Evolutionary conservation across 1,140 invertebrate genomes (phyloP).

Genomic region (Hyles euphorbiae): DNA sequence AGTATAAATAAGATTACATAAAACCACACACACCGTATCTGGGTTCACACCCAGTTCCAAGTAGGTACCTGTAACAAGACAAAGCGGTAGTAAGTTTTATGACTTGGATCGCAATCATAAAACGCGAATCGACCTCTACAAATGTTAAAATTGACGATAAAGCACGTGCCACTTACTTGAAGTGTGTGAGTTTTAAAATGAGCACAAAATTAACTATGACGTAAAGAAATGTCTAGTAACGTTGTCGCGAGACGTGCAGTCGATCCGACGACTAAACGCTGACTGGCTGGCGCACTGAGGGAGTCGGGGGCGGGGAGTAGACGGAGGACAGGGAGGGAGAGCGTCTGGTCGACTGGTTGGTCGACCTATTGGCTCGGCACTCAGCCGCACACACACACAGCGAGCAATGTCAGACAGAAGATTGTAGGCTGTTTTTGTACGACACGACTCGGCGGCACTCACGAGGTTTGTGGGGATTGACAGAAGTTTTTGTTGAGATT

Average conservation of each 20-base stretch:
- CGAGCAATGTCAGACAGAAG: constrained; percentile 39
- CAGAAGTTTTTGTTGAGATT: constrained; percentile 6
- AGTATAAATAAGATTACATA: constrained; percentile 66
- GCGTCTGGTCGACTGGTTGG: constrained; percentile 70
- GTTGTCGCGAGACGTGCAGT: constrained; percentile 27
- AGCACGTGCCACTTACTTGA: constrained; percentile 43
- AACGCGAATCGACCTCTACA: constrained; percentile 19
- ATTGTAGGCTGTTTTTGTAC: constrained; percentile 55
- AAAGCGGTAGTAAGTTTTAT: constrained; percentile 60
- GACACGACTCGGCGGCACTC: constrained; percentile 9
- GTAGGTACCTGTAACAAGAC: constrained; percentile 72
- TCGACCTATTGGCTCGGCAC: constrained; percentile 65
- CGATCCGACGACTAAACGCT: constrained; percentile 44
- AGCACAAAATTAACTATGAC: constrained; percentile 58
- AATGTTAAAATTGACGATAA: constrained; percentile 21
- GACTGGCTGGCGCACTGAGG: constrained; percentile 59
- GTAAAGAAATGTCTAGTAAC: constrained; percentile 46
- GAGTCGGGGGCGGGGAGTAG: constrained; percentile 41
- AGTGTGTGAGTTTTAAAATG: constrained; percentile 38
- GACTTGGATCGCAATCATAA: constrained; percentile 23
- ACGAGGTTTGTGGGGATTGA: background rate
- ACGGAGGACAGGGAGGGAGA: constrained; percentile 67
- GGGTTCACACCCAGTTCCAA: constrained; percentile 70
- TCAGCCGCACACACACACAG: constrained; percentile 46
- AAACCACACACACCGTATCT: constrained; percentile 68